These are phyloP conservation scores for Trissonchulus latispiculum DNA, from an alignment of 2,888 invertebrate genomes.

Conservation along the genomic window DNA sequence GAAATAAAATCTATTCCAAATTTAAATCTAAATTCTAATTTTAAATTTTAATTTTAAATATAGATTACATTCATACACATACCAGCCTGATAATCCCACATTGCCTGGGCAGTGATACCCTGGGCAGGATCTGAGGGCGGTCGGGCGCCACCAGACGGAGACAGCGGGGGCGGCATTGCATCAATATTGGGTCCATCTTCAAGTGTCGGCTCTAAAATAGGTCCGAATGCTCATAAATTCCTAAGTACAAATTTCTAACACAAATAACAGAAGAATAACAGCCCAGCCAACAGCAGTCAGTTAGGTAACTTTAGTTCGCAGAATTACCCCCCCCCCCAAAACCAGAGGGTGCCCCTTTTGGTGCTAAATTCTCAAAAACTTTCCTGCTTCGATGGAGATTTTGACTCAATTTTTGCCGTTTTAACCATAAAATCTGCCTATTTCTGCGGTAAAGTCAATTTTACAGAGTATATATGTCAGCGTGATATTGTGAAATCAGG, in stretches of 20 bases:
- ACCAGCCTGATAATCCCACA: slow-evolving; percentile 96
- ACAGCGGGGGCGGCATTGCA: neutral
- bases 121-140: neutral
- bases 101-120: slow-evolving; percentile 58
- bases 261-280: too few species aligned
- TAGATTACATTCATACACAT: slow-evolving; percentile 29
- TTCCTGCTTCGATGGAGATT: neutral
- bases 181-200: slow-evolving; percentile 15
- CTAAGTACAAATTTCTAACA: too few species aligned
- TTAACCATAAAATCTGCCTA: too few species aligned
- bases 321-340: too few species aligned
- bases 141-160: neutral
- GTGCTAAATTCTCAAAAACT: neutral
- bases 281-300: too few species aligned
- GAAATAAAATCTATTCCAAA: neutral
- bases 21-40: too few species aligned
- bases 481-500: too few species aligned
- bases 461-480: too few species aligned
- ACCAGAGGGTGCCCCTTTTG: too few species aligned
- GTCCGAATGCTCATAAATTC: too few species aligned
- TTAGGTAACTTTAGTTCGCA: neutral
- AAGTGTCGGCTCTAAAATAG: slow-evolving; percentile 21
- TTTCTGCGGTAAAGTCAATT: too few species aligned
- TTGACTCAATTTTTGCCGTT: too few species aligned
- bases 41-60: neutral